These are phyloP conservation scores for Elmis aenea DNA, from an alignment of 2,888 invertebrate species.

Conservation along the genomic window DNA sequence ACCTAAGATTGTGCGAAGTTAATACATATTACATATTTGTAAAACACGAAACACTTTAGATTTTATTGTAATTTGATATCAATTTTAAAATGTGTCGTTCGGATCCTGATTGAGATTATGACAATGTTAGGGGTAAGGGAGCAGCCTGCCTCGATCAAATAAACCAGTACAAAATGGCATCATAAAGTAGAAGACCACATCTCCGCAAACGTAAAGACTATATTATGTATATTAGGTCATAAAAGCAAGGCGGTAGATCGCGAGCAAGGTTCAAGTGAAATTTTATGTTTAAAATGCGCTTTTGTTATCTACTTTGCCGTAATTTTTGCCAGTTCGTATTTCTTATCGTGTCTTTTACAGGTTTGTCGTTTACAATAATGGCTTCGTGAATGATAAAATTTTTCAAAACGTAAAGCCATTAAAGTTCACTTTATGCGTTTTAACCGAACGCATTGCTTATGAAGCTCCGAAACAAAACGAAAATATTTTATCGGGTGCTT, in stretches of 20 bases:
- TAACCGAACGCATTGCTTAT: no score
- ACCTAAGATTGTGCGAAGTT: no score
- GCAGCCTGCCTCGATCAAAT: no score
- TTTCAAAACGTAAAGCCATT: conserved; percentile 2
- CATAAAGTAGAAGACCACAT: conserved; percentile 30
- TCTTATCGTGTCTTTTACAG: conserved; percentile 34
- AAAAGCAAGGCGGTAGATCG: conserved; percentile 30
- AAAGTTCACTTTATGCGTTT: no score
- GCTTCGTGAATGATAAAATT: conserved; percentile 15
- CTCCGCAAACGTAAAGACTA: conserved; percentile 32
- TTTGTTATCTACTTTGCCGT: conserved; percentile 34
- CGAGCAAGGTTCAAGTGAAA: conserved; percentile 35
- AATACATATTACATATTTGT: no score
- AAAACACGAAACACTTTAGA: no score
- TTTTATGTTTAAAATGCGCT: conserved; percentile 36
- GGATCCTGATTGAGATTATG: no score
- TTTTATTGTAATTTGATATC: no score
- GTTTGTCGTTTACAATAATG: conserved; percentile 24
- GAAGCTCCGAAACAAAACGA: no score
- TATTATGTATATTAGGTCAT: conserved; percentile 37
- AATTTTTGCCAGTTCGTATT: conserved; percentile 36
- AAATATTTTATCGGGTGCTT: no score
- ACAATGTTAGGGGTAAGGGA: no score
- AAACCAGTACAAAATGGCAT: conserved; percentile 31
- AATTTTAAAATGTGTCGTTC: no score